Conservation (phyloP, 2,113 vertebrate genomes). For the Pteruthius melanotis region DNA sequence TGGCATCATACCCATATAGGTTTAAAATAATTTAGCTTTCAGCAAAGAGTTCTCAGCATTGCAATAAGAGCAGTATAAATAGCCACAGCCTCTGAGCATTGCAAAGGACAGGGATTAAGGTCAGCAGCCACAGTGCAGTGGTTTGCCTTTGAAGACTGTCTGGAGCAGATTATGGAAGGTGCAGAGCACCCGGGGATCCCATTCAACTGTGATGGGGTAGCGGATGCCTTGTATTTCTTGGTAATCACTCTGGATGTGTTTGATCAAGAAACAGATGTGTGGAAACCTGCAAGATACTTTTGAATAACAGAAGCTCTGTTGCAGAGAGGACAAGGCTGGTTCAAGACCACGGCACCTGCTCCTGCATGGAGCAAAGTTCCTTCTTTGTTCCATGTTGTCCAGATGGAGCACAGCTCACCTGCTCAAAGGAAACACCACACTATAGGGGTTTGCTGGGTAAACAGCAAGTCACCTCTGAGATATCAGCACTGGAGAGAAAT, state of each 20-base stretch:
- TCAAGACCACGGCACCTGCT: fast-evolving
- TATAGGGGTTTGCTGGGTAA: not conserved
- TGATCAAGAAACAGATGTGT: not conserved
- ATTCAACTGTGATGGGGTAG: not conserved
- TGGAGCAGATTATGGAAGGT: not conserved
- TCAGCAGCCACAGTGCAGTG: not conserved
- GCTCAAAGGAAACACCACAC: not conserved
- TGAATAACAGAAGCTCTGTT: not conserved
- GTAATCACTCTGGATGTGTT: not conserved
- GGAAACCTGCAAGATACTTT: not conserved
- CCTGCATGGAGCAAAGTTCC: not conserved
- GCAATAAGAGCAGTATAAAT: not conserved
- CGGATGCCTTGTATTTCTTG: not conserved
- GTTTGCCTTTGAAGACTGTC: not conserved
- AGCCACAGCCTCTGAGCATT: not conserved
- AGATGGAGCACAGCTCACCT: fast-evolving
- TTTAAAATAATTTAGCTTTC: not conserved
- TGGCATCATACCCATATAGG: not conserved
- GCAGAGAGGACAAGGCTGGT: not conserved
- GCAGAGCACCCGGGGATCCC: not conserved
- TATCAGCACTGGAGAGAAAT: not conserved
- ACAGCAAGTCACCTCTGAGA: not conserved
- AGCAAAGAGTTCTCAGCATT: not conserved
- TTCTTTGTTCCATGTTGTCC: fast-evolving
- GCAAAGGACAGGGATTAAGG: not conserved